A percentile compares a stretch with the other conserved stretches of the same genome.
Evolutionary conservation across 23 tunicate species (phyloP).

Genomic region (Ciona savignyi): DNA sequence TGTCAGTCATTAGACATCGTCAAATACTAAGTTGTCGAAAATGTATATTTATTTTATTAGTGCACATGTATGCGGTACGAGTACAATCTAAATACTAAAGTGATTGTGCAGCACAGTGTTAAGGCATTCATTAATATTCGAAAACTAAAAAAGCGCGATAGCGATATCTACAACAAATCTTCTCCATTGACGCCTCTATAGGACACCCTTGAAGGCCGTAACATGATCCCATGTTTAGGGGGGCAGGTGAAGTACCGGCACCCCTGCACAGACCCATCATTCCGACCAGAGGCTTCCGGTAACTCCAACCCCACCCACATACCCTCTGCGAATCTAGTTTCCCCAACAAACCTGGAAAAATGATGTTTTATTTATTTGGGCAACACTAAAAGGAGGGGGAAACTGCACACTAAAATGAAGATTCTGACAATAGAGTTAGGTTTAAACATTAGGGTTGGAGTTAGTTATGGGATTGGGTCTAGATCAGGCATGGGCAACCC

Average conservation of each 20-base stretch:
- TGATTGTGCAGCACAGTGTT: too few species aligned
- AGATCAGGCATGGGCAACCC: too few species aligned
- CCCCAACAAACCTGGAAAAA: slow-evolving; percentile 49
- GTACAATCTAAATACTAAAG: too few species aligned
- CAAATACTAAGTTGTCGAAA: too few species aligned
- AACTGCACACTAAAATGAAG: neutral
- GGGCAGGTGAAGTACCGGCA: slow-evolving; percentile 61
- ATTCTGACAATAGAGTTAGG: too few species aligned
- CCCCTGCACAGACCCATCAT: slow-evolving; percentile 78
- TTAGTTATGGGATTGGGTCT: too few species aligned
- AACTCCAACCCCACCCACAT: slow-evolving; percentile 81
- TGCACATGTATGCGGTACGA: too few species aligned
- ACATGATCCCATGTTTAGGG: slow-evolving; percentile 65
- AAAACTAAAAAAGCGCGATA: too few species aligned
- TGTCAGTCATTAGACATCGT: too few species aligned
- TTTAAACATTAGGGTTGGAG: too few species aligned
- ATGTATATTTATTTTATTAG: too few species aligned
- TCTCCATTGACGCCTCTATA: slow-evolving; percentile 40
- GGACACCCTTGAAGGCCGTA: slow-evolving; percentile 33
- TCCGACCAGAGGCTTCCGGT: slow-evolving; percentile 30
- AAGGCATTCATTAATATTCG: too few species aligned
- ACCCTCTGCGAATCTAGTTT: slow-evolving; percentile 64
- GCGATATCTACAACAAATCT: slow-evolving; percentile 18
- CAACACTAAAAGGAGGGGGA: neutral
- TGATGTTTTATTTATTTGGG: neutral